Evolutionary conservation across 2,888 invertebrate genomes (phyloP), one percentile per base, ranked within the genome.

Genomic region (Salpingus planirostris): DNA sequence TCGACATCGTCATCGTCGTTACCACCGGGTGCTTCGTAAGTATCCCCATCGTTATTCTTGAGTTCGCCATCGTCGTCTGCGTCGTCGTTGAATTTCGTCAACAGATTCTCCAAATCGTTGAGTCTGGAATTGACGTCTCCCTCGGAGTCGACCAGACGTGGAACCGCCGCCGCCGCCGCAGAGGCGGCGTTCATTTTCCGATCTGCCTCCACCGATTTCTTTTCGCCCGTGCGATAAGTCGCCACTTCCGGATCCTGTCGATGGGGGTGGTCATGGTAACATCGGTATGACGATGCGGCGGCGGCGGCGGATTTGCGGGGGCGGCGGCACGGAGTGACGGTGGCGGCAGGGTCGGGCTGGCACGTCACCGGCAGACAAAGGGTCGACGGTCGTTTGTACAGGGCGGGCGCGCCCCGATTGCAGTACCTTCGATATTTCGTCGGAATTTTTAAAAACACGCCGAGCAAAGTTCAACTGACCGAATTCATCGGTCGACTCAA

Each of bases 321-420:
- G 33, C 36, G 38, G 38, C 41, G 12, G 36, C n/a, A 21, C 44
- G 43, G n/a, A n/a, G n/a, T n/a, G n/a, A n/a, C n/a, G n/a, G n/a
- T n/a, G 8, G 40, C 42, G 1, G 54, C 54, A 3, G 60, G 60
- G 40, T 61, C 60, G 1, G 50, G 60, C 35, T 60, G 59, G 28
- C 52, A 50, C 4, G 53, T 46, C 8, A 60, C 39, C 3, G 60
- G 61, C 15, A 61, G 37, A 33, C 60, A 61, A n/a, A 60, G 46
- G 4, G 56, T 44, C 3, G 60, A 60, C 2, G 62, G 60, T 31
- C 53, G 49, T 38, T 59, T 60, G 33, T 46, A 53, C 1, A 56
- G 18, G n/a, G 48, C 35, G n/a, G 46, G 37, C 1, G 46, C 27
- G 4, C 46, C 29, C 24, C 49, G 40, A 11, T 52, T 47, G 24